Evolutionary conservation across 35 echinoderm and acorn worm species (phyloP).

Genomic region (Lytechinus pictus): DNA sequence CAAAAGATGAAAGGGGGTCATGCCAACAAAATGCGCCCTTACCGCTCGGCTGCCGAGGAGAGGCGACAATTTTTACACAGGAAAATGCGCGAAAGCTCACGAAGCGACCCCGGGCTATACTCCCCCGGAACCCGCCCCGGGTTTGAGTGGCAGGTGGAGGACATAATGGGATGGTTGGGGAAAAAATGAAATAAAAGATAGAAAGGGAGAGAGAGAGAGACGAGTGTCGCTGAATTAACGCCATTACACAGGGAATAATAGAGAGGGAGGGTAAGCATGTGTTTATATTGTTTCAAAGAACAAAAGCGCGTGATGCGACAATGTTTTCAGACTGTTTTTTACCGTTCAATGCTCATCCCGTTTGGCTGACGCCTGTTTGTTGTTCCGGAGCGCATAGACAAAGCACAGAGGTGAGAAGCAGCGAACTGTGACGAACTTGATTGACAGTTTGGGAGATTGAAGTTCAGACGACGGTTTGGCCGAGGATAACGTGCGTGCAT

Average conservation of each 20-base stretch:
- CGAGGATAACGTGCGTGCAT: background rate
- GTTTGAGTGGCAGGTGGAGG: constrained; percentile 20
- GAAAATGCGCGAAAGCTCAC: constrained; percentile 7
- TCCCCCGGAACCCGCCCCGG: constrained; percentile 24
- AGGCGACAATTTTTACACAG: constrained; percentile 26
- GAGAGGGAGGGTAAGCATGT: background rate
- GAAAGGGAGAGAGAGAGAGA: background rate
- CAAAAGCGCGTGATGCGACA: constrained; percentile 16
- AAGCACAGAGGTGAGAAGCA: background rate
- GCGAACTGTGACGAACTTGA: constrained; percentile 32
- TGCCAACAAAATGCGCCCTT: constrained; percentile 22
- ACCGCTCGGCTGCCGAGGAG: background rate
- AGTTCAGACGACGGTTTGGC: background rate
- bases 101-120: constrained; percentile 8
- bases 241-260: background rate
- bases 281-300: constrained; percentile 7
- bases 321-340: background rate
- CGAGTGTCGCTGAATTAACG: constrained; percentile 32
- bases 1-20: background rate
- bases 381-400: background rate
- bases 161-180: background rate
- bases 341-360: background rate
- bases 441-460: background rate
- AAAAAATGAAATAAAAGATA: background rate
- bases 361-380: constrained; percentile 36